Evolutionary conservation across 2,888 invertebrate genomes (phyloP), one percentile per base, ranked within the genome.

Genomic region (Rotaria macrura): DNA sequence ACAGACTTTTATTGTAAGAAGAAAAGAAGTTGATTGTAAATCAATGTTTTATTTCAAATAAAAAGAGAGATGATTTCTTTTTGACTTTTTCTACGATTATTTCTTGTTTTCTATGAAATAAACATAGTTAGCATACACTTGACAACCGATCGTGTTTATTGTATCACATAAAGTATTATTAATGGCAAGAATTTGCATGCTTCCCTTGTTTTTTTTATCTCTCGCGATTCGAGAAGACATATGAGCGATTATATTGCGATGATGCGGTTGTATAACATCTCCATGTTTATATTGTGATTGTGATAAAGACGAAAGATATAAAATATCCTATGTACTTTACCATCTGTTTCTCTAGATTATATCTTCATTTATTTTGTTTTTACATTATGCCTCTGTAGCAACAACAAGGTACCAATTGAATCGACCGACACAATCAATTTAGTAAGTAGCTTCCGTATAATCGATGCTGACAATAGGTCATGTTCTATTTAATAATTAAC

Each of bases 261-360:
- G 20, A 65, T 65, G 29, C 20, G 20, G 7, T 65, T 20, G 65
- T 65, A 65, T 20, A 65, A 65, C 20, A 17, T 65, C 1, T 5
- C 34, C 1, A 4, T 38, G 65, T 54, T 54, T 54, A 25, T 3
- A 54, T 54, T 25, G 23, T 54, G 38, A 29, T 65, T 34, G 17
- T 12, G 20, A 65, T 29, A 65, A 38, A 65, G 29, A 29, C 6
- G 2, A 65, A 3, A 57, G n/a, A 57, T 29, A 34, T 2, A 65
- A 65, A 12, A 65, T 65, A 65, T 34, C 17, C 65, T 65, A 65
- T 65, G 34, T 34, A 34, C 17, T 34, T 29, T 38, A 34, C 20
- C 65, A 65, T 65, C 65, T 65, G 34, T 65, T 34, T 65, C 65
- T 65, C 65, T 65, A 65, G 65, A 65, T 65, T 17, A 65, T 65